These are phyloP conservation scores for Vesta saturnalis DNA, from an alignment of 2,888 invertebrate genomes.

Conservation along the genomic window DNA sequence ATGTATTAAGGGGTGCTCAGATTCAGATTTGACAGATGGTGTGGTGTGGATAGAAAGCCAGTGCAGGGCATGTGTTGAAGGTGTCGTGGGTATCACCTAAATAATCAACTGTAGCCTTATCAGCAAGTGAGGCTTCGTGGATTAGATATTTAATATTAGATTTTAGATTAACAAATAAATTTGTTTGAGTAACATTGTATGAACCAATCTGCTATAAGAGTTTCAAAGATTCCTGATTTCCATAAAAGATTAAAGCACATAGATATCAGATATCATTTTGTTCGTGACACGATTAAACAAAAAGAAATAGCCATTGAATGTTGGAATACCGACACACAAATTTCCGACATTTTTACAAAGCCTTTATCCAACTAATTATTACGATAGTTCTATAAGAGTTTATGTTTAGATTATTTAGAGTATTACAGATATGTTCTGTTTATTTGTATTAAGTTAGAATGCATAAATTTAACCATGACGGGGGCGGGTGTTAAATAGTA, in stretches of 20 bases:
- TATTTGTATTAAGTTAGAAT: background rate
- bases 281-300: background rate
- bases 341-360: background rate
- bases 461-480: background rate
- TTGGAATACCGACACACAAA: background rate
- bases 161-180: background rate
- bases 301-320: background rate
- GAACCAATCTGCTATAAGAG: background rate
- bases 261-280: background rate
- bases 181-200: background rate
- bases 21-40: background rate
- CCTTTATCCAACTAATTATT: background rate
- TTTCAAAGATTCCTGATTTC: background rate
- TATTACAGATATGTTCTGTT: background rate
- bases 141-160: background rate
- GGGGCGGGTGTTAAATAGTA: background rate
- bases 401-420: background rate
- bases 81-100: background rate
- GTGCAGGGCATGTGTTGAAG: background rate
- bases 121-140: background rate
- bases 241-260: background rate
- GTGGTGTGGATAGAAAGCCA: background rate
- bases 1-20: background rate
- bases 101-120: background rate
- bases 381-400: background rate